These are phyloP conservation scores for Julus scanicus DNA, from an alignment of 2,888 invertebrate species.

Conservation along the genomic window DNA sequence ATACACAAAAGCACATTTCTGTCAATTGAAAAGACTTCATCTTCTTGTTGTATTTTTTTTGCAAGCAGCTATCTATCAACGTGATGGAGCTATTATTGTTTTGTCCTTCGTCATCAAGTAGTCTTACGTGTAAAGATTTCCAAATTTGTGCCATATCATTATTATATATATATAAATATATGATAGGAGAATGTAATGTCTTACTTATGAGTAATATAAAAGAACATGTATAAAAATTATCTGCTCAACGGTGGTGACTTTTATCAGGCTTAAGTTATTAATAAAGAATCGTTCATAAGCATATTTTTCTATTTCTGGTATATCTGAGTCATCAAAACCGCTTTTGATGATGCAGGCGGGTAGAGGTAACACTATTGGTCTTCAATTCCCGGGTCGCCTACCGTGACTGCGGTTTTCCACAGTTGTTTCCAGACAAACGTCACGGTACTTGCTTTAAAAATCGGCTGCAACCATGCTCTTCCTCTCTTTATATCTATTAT, in stretches of 20 bases:
- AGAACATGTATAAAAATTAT: slow-evolving; percentile 44
- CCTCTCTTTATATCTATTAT: too few species aligned
- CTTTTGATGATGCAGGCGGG: not conserved
- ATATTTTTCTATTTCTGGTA: not conserved
- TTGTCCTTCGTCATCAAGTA: slow-evolving; percentile 24
- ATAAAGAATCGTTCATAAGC: slow-evolving; percentile 40
- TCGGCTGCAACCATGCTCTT: too few species aligned
- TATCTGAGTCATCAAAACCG: not conserved
- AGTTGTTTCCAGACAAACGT: too few species aligned
- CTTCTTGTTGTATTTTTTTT: slow-evolving; percentile 34
- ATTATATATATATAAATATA: slow-evolving; percentile 52
- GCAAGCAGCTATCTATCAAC: slow-evolving; percentile 25
- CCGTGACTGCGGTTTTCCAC: too few species aligned
- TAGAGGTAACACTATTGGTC: not conserved
- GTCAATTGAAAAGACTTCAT: slow-evolving; percentile 17
- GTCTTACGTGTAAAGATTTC: slow-evolving; percentile 41
- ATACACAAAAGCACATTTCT: slow-evolving; percentile 19
- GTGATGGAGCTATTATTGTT: not conserved
- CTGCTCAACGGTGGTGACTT: slow-evolving; percentile 32
- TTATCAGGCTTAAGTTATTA: slow-evolving; percentile 34
- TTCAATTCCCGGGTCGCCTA: too few species aligned
- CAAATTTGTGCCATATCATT: slow-evolving; percentile 53
- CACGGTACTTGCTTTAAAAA: too few species aligned
- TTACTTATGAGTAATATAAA: slow-evolving; percentile 30
- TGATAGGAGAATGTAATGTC: slow-evolving; percentile 31